phyloP scores from a whole-genome alignment of 37 sponge, comb jelly and placozoan genomes.

The Haliclona indistincta region DNA sequence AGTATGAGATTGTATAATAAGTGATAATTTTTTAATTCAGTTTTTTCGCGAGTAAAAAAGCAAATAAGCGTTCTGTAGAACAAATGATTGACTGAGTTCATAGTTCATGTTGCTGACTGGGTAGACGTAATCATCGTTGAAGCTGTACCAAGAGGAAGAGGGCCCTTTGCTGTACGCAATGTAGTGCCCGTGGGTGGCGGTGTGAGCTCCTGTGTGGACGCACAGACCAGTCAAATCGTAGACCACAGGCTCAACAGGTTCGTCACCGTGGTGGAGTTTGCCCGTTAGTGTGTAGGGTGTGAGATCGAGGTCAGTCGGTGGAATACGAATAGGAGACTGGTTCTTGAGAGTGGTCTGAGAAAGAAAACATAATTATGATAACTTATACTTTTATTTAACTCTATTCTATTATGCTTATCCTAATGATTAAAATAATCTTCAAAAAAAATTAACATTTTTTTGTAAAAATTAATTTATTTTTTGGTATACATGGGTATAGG shows the following conservation, averaged over 20 bases:
- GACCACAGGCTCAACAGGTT: background rate
- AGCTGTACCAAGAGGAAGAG: slow-evolving; percentile 43
- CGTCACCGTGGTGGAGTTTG: background rate
- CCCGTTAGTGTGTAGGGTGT: slow-evolving; percentile 25
- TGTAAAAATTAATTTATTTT: too few relatives aligned
- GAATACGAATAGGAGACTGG: slow-evolving; percentile 27
- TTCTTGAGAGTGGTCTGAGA: slow-evolving; percentile 54
- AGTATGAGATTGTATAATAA: too few relatives aligned
- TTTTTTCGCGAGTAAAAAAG: slow-evolving; percentile 50
- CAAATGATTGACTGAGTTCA: slow-evolving; percentile 30
- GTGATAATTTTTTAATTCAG: background rate
- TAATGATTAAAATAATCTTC: too few relatives aligned
- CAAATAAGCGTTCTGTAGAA: slow-evolving; percentile 67
- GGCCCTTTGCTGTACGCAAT: slow-evolving; percentile 50
- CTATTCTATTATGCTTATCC: too few relatives aligned
- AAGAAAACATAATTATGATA: too few relatives aligned
- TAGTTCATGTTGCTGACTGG: slow-evolving; percentile 34
- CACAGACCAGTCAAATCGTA: slow-evolving; percentile 58
- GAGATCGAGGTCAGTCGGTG: slow-evolving; percentile 23
- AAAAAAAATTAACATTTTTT: too few relatives aligned
- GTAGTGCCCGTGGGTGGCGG: slow-evolving; percentile 69
- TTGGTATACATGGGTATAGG: too few relatives aligned
- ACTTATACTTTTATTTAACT: too few relatives aligned
- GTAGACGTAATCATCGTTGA: slow-evolving; percentile 50
- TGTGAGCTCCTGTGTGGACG: slow-evolving; percentile 60